phyloP scores from a whole-genome alignment of 2,888 invertebrate genomes.

The Agrotis exclamationis region DNA sequence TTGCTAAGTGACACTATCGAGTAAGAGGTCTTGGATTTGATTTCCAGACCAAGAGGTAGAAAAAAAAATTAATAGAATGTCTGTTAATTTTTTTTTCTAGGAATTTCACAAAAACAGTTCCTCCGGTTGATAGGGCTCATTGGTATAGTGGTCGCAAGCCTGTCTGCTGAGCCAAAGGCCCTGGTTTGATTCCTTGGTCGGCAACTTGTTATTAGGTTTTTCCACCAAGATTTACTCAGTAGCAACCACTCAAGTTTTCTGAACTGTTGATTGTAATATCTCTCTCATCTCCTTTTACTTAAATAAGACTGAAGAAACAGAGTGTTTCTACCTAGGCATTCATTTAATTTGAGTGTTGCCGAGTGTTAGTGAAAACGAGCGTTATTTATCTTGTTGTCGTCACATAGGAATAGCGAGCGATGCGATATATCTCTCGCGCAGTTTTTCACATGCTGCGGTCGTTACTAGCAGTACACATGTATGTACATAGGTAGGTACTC shows the following conservation, averaged over 20 bases:
- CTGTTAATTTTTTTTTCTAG: too few relatives aligned
- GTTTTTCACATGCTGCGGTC: constrained; percentile 41
- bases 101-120: too few relatives aligned
- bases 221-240: neutral
- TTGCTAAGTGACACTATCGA: too few relatives aligned
- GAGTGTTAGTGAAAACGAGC: neutral
- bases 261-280: neutral
- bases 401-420: neutral
- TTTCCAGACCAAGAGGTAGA: too few relatives aligned
- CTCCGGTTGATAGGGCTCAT: too few relatives aligned
- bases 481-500: neutral
- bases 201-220: neutral
- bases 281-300: neutral
- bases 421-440: constrained; percentile 28
- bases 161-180: too few relatives aligned
- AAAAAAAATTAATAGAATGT: too few relatives aligned
- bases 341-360: neutral
- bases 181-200: neutral
- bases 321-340: too few relatives aligned
- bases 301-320: neutral
- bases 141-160: too few relatives aligned
- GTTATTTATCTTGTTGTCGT: constrained; percentile 7
- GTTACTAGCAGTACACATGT: constrained; percentile 11
- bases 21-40: too few relatives aligned
- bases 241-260: neutral